Percentiles rank a stretch among this genome's conserved stretches.
phyloP scores from a whole-genome alignment of 2,797 vertebrate species.

The Cephalopachus bancanus region DNA sequence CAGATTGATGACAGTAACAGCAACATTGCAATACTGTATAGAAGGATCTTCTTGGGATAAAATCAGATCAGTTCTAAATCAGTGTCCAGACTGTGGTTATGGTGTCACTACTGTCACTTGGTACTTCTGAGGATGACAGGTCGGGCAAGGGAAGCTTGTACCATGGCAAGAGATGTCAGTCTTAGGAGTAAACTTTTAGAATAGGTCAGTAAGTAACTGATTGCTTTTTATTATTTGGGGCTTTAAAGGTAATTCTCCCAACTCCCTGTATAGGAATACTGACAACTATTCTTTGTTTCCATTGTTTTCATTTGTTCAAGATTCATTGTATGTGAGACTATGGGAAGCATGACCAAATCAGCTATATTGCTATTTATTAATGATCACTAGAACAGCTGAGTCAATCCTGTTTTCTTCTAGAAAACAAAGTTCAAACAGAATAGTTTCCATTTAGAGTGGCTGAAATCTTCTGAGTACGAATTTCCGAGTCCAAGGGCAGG shows the following conservation, averaged over 20 bases:
- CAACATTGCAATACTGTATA: not conserved
- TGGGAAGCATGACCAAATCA: not conserved
- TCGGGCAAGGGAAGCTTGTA: not conserved
- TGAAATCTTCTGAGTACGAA: not conserved
- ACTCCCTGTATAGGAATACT: no score
- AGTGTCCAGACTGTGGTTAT: not conserved
- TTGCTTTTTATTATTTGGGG: not conserved
- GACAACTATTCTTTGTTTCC: not conserved
- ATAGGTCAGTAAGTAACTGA: no score
- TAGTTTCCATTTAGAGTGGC: not conserved
- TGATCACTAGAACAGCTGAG: not conserved
- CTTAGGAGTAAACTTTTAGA: not conserved
- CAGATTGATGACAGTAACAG: not conserved
- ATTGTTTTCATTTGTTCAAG: not conserved
- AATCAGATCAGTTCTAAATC: not conserved
- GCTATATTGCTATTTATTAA: not conserved
- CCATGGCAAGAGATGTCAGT: not conserved
- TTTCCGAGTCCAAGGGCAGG: rapidly evolving
- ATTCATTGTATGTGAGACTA: not conserved
- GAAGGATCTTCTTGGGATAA: not conserved
- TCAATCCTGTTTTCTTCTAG: not conserved
- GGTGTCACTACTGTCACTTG: rapidly evolving
- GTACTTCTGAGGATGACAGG: not conserved
- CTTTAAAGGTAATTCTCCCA: not conserved
- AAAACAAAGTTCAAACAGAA: not conserved